Evolutionary conservation across 2,113 vertebrate genomes (phyloP).

Genomic region (Talpa occidentalis): DNA sequence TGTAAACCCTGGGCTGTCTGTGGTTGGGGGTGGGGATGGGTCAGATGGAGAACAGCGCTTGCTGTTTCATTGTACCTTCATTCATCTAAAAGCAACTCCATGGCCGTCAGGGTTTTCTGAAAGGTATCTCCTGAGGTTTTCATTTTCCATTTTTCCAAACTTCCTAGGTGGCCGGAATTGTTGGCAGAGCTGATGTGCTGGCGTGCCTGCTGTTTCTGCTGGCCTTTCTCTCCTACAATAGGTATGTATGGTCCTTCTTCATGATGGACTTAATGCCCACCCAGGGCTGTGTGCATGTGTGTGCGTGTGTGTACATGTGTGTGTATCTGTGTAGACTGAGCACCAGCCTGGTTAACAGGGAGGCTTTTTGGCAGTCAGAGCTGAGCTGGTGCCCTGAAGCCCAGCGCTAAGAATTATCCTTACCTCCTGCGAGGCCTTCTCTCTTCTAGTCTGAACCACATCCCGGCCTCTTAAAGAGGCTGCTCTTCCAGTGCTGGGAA

Average conservation of each 20-base stretch:
- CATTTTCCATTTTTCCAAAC: slow-evolving; percentile 38
- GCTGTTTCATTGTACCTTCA: not conserved
- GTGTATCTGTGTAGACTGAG: not conserved
- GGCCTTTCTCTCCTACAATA: slow-evolving; percentile 96
- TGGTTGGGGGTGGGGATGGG: too few relatives aligned
- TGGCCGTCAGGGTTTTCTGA: not conserved
- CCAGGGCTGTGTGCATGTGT: not conserved
- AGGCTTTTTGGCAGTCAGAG: not conserved
- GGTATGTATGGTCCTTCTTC: slow-evolving; percentile 85
- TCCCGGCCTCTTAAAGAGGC: not conserved
- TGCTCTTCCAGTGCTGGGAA: not conserved
- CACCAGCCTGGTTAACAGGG: not conserved
- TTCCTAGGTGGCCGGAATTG: slow-evolving; percentile 96
- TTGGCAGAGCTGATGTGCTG: slow-evolving; percentile 96
- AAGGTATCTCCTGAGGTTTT: slow-evolving; percentile 42
- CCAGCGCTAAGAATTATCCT: not conserved
- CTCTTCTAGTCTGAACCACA: not conserved
- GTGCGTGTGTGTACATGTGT: too few relatives aligned
- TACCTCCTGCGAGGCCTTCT: not conserved
- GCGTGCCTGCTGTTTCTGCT: slow-evolving; percentile 96
- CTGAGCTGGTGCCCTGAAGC: not conserved
- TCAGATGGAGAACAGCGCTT: not conserved
- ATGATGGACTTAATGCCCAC: not conserved
- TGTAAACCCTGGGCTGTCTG: not conserved
- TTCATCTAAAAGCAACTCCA: not conserved